phyloP scores from a whole-genome alignment of 1,140 invertebrate species.

The Orchesella cincta region DNA sequence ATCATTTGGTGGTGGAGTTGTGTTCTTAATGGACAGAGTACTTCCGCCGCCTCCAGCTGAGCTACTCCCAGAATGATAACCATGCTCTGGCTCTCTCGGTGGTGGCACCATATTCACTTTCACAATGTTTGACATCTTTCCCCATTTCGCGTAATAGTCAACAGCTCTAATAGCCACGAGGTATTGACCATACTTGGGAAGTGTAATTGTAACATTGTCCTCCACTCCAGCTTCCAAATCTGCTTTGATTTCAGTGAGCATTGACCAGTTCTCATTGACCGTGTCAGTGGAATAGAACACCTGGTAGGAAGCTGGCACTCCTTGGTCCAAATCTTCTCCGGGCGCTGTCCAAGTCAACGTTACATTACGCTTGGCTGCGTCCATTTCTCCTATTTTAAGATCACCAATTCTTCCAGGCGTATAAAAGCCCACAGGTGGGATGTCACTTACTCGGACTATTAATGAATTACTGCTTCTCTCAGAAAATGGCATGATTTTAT shows the following conservation, averaged over 20 bases:
- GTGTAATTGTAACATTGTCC: constrained; percentile 45
- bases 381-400: constrained; percentile 54
- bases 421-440: constrained; percentile 51
- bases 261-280: constrained; percentile 26
- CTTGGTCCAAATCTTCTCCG: constrained; percentile 56
- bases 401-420: constrained; percentile 56
- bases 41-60: constrained; percentile 31
- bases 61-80: constrained; percentile 17
- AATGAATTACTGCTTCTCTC: constrained; percentile 54
- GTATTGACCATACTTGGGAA: constrained; percentile 47
- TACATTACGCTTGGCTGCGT: constrained; percentile 55
- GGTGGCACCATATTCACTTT: constrained; percentile 39
- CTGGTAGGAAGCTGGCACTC: constrained; percentile 38
- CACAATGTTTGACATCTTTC: constrained; percentile 48
- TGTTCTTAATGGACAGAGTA: constrained; percentile 44
- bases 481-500: constrained; percentile 44
- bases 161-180: constrained; percentile 38
- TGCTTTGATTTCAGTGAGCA: constrained; percentile 40
- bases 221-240: constrained; percentile 49
- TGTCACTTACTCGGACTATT: constrained; percentile 55
- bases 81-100: constrained; percentile 43
- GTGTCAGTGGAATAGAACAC: constrained; percentile 20
- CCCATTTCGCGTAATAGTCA: constrained; percentile 44
- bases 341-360: constrained; percentile 62
- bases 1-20: constrained; percentile 43